Evolutionary conservation across 1,140 invertebrate genomes (phyloP), one percentile per base, ranked within the genome.

Genomic region (Trichonephila clavata): DNA sequence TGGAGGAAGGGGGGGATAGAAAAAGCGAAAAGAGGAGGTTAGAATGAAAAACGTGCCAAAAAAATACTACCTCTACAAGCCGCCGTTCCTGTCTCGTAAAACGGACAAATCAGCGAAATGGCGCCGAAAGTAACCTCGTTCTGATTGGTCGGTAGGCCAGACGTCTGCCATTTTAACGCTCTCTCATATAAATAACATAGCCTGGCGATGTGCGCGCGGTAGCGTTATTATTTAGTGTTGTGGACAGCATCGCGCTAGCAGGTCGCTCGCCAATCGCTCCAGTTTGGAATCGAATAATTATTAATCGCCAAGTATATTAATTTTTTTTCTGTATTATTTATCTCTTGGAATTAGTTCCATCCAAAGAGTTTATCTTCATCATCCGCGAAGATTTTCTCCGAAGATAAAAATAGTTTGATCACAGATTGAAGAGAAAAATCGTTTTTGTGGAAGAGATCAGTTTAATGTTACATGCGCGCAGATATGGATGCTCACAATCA

Each of bases 21-120:
- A 77, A 77, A 77, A 77, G 71, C 71, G 71, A 59, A 61, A 71
- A 71, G 39, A 92, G 61, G 57, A 81, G 83, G 43, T 32, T 27
- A 93, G 92, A 93, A 87, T 87, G 92, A 93, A 87, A 93, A 93
- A 87, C 57, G 84, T 93, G 92, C 92, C 83, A 81, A 92, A 92
- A 92, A 87, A 93, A 93, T 65, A 87, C 92, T 93, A 93, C 92
- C 92, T 93, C 92, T 93, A 93, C 92, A 80, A 81, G 81, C 90
- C 90, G 68, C 84, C 92, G 87, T 93, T 93, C 92, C 84, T 87
- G 86, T 92, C 90, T 92, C 84, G 92, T 80, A 87, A 87, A 93
- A 80, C 86, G 65, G 84, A 87, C 92, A 60, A 93, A 93, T 93
- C 92, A 93, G 92, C 16, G 86, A 80, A 87, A 63, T 93, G 92